A percentile compares a stretch with the other conserved stretches of the same genome.
These are phyloP conservation scores for Hymenopus coronatus DNA, from an alignment of 2,888 invertebrate species.

Conservation along the genomic window DNA sequence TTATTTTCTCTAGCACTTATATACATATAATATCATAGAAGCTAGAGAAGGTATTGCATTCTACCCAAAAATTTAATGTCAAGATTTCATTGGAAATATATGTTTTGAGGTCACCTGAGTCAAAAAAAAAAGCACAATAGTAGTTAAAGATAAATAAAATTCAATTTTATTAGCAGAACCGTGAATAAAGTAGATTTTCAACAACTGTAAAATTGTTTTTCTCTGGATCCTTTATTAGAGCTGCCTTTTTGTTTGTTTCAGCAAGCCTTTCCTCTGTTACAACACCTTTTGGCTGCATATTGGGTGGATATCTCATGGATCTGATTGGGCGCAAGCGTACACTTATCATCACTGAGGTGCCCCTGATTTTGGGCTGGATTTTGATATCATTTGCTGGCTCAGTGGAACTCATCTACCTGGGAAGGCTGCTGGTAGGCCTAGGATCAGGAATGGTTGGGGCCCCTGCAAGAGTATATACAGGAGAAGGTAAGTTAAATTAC, in stretches of 20 bases:
- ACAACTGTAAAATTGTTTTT: too few species aligned
- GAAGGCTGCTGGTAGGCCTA: constrained; percentile 63
- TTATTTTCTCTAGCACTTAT: too few species aligned
- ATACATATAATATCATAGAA: too few species aligned
- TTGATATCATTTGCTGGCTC: constrained; percentile 58
- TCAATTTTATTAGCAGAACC: too few species aligned
- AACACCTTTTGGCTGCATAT: constrained; percentile 63
- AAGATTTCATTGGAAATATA: too few species aligned
- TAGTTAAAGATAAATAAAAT: too few species aligned
- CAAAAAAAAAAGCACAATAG: too few species aligned
- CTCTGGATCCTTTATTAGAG: too few species aligned
- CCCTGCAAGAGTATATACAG: constrained; percentile 66
- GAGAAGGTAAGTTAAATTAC: constrained; percentile 51
- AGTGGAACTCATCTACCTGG: constrained; percentile 58
- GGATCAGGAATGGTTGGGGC: constrained; percentile 72
- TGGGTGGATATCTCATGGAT: constrained; percentile 71
- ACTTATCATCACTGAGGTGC: constrained; percentile 63
- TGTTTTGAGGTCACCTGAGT: too few species aligned
- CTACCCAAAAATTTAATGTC: too few species aligned
- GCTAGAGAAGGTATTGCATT: too few species aligned
- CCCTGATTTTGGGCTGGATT: constrained; percentile 67
- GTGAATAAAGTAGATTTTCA: too few species aligned
- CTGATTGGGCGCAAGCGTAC: constrained; percentile 62
- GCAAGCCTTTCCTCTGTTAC: constrained; percentile 62
- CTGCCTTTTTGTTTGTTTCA: constrained; percentile 41